A percentile compares a stretch with the other conserved stretches of the same genome.
Evolutionary conservation across 1,140 invertebrate species (phyloP).

Genomic region (Dendroctonus ponderosae): DNA sequence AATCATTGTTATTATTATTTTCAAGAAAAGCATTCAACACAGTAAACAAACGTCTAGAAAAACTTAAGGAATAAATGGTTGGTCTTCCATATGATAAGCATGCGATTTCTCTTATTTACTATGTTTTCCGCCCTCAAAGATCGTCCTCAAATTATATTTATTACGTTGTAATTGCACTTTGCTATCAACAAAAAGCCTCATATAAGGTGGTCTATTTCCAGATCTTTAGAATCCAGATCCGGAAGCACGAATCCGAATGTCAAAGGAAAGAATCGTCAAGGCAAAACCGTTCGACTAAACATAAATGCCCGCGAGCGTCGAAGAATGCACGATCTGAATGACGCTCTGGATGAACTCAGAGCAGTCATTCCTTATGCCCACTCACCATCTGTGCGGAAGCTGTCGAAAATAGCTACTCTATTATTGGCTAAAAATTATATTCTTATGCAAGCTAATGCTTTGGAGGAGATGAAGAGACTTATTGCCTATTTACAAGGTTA

Average conservation of each 20-base stretch:
- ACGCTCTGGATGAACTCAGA: conserved; percentile 91
- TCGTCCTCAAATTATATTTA: too few relatives aligned
- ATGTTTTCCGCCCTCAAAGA: too few relatives aligned
- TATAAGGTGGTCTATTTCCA: conserved; percentile 35
- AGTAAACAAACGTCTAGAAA: too few relatives aligned
- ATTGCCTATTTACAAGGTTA: conserved; percentile 62
- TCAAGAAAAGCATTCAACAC: too few relatives aligned
- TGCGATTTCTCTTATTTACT: too few relatives aligned
- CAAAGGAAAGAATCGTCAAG: conserved; percentile 76
- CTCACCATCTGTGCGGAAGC: conserved; percentile 93
- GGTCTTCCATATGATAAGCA: too few relatives aligned
- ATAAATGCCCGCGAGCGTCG: conserved; percentile 92
- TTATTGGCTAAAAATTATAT: conserved; percentile 98
- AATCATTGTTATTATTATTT: too few relatives aligned
- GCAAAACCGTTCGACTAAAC: conserved; percentile 84
- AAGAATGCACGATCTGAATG: conserved; percentile 97
- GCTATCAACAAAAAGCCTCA: too few relatives aligned
- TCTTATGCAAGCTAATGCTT: conserved; percentile 93
- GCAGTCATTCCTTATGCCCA: conserved; percentile 94
- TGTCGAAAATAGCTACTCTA: conserved; percentile 96
- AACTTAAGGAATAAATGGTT: too few relatives aligned
- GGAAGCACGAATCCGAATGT: conserved; percentile 36
- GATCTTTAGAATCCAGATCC: conserved; percentile 49
- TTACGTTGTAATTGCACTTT: too few relatives aligned
- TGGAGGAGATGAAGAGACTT: conserved; percentile 81